Evolutionary conservation across 2,888 invertebrate genomes (phyloP), one percentile per base, ranked within the genome.

Genomic region (Lymantria monacha): DNA sequence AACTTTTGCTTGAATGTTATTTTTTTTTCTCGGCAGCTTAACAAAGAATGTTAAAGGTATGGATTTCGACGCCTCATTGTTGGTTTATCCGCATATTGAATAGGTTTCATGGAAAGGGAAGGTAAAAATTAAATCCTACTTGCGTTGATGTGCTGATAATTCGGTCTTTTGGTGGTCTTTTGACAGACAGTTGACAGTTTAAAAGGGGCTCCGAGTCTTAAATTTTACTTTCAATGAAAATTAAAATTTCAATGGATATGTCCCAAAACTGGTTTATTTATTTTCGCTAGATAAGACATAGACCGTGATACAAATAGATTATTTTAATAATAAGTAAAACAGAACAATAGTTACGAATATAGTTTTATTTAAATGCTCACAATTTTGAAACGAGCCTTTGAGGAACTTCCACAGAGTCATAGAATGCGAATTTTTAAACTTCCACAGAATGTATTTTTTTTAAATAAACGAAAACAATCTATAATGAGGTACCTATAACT

Each of bases 41-140:
- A 61, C 66, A 59, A 62, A 55, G 55, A 48, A 50, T 51, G 48
- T 65, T 65, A 53, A 66, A 82, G 85, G 88, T 87, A 89, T 88
- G 79, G 84, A 87, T 91, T 88, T 89, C 89, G 78, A 85, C 91
- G 88, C 90, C 86, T 87, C 66, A 71, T 87, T 89, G 91, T 89
- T 86, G 74, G 69, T 84, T 84, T 87, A 87, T 83, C 81, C 74
- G 58, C 55, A 70, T 65, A 72, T 76, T 77, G 75, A 70, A 81
- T 79, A 76, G 81, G 76, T 85, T 87, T 86, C 84, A 81, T 57
- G 70, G 83, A 86, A 87, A 85, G 82, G 79, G 79, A 85, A 85
- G 81, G 81, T 86, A 79, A 76, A 70, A 41, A 41, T 41, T 41
- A 41, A 41, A 64, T 72, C 59, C 71, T 73, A 70, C 74, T 76